Evolutionary conservation across 2,888 invertebrate species (phyloP).

Genomic region (Helobdella robusta): DNA sequence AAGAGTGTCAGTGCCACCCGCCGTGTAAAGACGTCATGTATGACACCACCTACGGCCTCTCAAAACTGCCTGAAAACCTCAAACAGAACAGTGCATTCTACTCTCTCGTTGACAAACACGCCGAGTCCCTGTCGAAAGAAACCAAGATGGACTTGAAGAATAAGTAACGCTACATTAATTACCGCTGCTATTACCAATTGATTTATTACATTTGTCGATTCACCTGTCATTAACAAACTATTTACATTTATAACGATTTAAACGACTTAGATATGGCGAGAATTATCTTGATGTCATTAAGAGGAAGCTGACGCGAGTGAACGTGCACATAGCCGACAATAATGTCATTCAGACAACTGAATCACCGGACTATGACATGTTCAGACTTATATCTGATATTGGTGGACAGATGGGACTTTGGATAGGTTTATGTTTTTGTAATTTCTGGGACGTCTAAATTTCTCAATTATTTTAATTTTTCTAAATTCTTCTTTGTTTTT

Average conservation of each 20-base stretch:
- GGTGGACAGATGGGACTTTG: constrained; percentile 38
- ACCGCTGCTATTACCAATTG: background rate
- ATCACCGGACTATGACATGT: constrained; percentile 36
- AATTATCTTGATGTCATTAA: constrained; percentile 22
- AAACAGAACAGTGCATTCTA: constrained; percentile 34
- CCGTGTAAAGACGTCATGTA: constrained; percentile 36
- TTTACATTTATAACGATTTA: background rate
- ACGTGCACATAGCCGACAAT: constrained; percentile 37
- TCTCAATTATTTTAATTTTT: no score
- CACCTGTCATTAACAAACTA: background rate
- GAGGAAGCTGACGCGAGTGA: constrained; percentile 32
- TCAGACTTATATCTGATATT: constrained; percentile 36
- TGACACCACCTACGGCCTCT: constrained; percentile 35
- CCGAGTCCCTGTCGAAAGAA: constrained; percentile 17
- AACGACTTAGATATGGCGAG: constrained; percentile 7
- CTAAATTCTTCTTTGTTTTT: no score
- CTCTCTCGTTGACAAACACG: constrained; percentile 30
- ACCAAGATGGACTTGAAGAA: constrained; percentile 12
- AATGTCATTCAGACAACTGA: constrained; percentile 37
- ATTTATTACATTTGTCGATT: no score
- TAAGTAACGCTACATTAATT: background rate
- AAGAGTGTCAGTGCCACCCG: constrained; percentile 35
- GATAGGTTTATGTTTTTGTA: constrained; percentile 34
- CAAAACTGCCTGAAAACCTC: constrained; percentile 33
- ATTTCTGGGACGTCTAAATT: no score